Percentiles rank a stretch among this genome's conserved stretches.
phyloP scores from a whole-genome alignment of 2,113 vertebrate genomes.

The Furnarius figulus region DNA sequence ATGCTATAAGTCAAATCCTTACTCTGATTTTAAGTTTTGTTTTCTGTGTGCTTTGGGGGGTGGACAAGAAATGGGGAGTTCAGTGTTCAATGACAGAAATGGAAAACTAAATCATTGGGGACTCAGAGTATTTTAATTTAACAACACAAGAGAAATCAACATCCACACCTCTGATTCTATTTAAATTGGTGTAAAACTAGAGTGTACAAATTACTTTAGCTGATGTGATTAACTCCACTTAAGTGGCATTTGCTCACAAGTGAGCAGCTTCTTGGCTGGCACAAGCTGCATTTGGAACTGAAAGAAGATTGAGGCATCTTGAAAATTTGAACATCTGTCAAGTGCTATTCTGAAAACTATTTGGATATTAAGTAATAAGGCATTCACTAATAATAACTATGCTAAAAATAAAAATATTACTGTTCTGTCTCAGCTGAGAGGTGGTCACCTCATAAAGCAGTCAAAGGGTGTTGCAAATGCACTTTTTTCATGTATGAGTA shows the following conservation, averaged over 20 bases:
- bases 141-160: conserved; percentile 2
- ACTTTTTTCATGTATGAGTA: background rate
- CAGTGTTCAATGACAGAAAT: background rate
- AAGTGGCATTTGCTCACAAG: background rate
- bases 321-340: background rate
- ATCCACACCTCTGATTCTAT: conserved; percentile 14
- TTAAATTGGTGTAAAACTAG: background rate
- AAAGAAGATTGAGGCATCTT: background rate
- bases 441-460: background rate
- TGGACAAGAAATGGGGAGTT: background rate
- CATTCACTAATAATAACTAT: background rate
- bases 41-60: background rate
- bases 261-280: background rate
- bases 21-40: background rate
- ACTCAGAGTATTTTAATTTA: background rate
- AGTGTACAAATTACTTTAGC: background rate
- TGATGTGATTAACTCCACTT: conserved; percentile 23
- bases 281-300: background rate
- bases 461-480: background rate
- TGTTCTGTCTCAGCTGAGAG: background rate
- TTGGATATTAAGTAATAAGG: background rate
- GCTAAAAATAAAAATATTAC: no score
- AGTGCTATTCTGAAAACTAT: background rate
- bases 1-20: conserved; percentile 18
- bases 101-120: background rate